Percentiles rank a stretch among this genome's conserved stretches.
Evolutionary conservation across 2,797 vertebrate species (phyloP).

Genomic region (Nannoperca australis): DNA sequence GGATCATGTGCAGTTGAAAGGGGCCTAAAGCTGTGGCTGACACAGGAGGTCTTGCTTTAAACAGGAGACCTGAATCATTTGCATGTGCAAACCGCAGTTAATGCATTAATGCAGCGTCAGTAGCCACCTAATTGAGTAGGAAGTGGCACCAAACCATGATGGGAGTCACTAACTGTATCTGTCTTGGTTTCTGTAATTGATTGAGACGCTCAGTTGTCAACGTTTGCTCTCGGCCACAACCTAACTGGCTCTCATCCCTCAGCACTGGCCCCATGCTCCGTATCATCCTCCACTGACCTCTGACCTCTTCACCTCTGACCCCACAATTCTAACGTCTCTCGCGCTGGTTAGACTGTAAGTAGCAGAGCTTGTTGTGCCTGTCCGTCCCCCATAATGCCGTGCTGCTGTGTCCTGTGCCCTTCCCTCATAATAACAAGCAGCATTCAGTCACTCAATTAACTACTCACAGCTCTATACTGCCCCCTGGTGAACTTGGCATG

Average conservation of each 20-base stretch:
- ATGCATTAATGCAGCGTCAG: conserved; percentile 21
- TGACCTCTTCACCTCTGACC: conserved; percentile 78
- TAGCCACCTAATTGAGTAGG: conserved; percentile 22
- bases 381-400: conserved; percentile 26
- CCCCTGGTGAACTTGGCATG: conserved; percentile 51
- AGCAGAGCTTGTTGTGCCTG: conserved; percentile 52
- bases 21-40: conserved; percentile 21
- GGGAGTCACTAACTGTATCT: conserved; percentile 37
- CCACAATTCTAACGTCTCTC: conserved; percentile 75
- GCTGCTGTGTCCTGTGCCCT: conserved; percentile 42
- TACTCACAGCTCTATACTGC: conserved; percentile 37
- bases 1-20: neutral
- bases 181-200: conserved; percentile 29
- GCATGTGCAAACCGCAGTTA: conserved; percentile 20
- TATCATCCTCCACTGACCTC: conserved; percentile 87
- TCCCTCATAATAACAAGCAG: conserved; percentile 9
- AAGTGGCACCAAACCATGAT: conserved; percentile 8
- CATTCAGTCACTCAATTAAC: neutral
- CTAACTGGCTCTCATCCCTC: conserved; percentile 78
- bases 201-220: conserved; percentile 1
- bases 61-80: conserved; percentile 20
- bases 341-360: conserved; percentile 81
- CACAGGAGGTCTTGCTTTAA: conserved; percentile 16
- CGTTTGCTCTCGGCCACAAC: conserved; percentile 40
- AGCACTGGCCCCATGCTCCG: conserved; percentile 85